Conservation (phyloP, 2,888 invertebrate genomes). For the Drosophila austrosaltans region DNA sequence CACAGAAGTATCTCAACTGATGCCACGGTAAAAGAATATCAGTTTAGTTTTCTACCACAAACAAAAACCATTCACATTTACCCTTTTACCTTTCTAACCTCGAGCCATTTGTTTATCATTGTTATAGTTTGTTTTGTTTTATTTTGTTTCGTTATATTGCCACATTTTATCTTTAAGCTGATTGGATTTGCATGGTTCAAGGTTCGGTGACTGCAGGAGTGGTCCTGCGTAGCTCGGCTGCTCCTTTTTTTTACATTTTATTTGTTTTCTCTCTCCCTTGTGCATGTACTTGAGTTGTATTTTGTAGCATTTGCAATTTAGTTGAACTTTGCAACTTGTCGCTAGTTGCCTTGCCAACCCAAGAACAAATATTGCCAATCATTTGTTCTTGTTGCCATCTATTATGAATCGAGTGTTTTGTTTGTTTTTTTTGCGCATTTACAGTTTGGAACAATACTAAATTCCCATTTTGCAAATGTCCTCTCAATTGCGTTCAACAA, state of each 20-base stretch:
- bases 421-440: constrained; percentile 49
- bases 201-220: constrained; percentile 23
- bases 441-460: constrained; percentile 66
- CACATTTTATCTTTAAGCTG: constrained; percentile 14
- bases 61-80: neutral
- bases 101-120: constrained; percentile 9
- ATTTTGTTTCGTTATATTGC: neutral
- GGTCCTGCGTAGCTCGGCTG: constrained; percentile 22
- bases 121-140: neutral
- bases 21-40: constrained; percentile 78
- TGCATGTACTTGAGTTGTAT: constrained; percentile 34
- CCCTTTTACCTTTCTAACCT: neutral
- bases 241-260: constrained; percentile 1
- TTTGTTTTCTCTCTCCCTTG: neutral
- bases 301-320: constrained; percentile 11
- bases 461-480: constrained; percentile 35
- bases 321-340: constrained; percentile 9
- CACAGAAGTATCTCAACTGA: constrained; percentile 80
- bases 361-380: constrained; percentile 26
- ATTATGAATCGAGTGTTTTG: constrained; percentile 38
- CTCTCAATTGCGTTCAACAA: constrained; percentile 16
- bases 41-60: neutral
- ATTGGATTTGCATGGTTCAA: constrained; percentile 50
- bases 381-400: constrained; percentile 26
- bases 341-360: constrained; percentile 28